Percentiles rank a stretch among this genome's conserved stretches.
Conservation (phyloP, 2,797 vertebrate genomes). For the Siniperca scherzeri region DNA sequence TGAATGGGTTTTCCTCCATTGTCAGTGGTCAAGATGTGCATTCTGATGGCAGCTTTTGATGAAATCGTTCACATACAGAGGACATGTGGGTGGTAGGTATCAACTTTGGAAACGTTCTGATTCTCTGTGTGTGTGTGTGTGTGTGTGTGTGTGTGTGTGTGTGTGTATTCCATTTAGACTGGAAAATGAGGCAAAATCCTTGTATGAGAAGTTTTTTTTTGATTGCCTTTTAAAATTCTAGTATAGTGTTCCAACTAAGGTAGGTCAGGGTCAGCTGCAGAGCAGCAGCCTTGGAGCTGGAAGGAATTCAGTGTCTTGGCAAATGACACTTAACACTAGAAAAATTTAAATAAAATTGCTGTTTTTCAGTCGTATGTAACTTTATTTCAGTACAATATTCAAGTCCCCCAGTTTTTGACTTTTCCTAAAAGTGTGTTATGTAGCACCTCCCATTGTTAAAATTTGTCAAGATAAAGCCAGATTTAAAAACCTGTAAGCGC, state of each 20-base stretch:
- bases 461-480: no score
- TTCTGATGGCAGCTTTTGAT: not conserved
- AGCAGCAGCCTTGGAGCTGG: not conserved
- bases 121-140: not conserved
- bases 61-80: not conserved
- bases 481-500: no score
- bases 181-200: not conserved
- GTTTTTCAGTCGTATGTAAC: no score
- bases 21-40: not conserved
- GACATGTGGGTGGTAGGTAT: conserved; percentile 3
- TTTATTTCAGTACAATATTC: no score
- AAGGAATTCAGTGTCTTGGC: not conserved
- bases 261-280: not conserved
- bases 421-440: no score
- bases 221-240: not conserved
- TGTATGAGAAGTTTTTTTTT: not conserved
- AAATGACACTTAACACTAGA: not conserved
- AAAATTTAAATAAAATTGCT: no score
- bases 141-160: not conserved
- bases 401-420: no score
- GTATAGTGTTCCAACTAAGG: not conserved
- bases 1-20: conserved; percentile 9
- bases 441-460: no score
- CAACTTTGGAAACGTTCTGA: conserved; percentile 7
- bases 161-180: not conserved